Evolutionary conservation across 2,888 invertebrate species (phyloP).

Genomic region (Serripes groenlandicus): DNA sequence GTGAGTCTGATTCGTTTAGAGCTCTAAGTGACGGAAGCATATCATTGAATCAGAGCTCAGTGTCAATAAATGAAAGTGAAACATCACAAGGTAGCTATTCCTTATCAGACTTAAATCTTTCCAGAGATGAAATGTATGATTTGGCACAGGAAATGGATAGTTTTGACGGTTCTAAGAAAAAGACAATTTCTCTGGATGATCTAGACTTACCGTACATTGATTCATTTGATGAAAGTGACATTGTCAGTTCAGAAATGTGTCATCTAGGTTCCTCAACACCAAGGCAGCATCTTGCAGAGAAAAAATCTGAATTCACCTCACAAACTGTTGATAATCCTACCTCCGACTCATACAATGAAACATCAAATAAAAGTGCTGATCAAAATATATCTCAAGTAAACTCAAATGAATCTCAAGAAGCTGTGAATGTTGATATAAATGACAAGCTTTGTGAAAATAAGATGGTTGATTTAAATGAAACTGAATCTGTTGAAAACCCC

Average conservation of each 20-base stretch:
- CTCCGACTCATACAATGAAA: conserved; percentile 3
- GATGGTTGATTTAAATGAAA: neutral
- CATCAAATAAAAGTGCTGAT: neutral
- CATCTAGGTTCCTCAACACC: conserved; percentile 40
- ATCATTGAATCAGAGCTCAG: conserved; percentile 61
- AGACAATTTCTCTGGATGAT: conserved; percentile 60
- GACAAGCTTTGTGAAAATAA: neutral
- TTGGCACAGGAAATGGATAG: conserved; percentile 49
- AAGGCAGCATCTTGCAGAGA: conserved; percentile 7
- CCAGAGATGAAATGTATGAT: conserved; percentile 59
- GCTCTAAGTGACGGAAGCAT: conserved; percentile 58
- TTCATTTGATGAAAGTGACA: conserved; percentile 57
- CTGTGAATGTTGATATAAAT: neutral
- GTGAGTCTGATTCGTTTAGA: conserved; percentile 63
- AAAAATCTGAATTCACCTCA: neutral
- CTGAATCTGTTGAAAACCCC: neutral
- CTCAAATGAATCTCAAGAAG: conserved; percentile 1
- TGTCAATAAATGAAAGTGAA: conserved; percentile 64
- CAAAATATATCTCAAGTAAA: conserved; percentile 11
- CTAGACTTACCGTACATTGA: conserved; percentile 61
- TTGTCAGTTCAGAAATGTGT: conserved; percentile 46
- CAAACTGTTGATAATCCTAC: conserved; percentile 11
- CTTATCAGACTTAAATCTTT: conserved; percentile 57
- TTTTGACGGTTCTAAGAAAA: conserved; percentile 50
- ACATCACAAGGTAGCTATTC: conserved; percentile 65